phyloP scores from a whole-genome alignment of 2,113 vertebrate species.

The Lasiurus borealis region DNA sequence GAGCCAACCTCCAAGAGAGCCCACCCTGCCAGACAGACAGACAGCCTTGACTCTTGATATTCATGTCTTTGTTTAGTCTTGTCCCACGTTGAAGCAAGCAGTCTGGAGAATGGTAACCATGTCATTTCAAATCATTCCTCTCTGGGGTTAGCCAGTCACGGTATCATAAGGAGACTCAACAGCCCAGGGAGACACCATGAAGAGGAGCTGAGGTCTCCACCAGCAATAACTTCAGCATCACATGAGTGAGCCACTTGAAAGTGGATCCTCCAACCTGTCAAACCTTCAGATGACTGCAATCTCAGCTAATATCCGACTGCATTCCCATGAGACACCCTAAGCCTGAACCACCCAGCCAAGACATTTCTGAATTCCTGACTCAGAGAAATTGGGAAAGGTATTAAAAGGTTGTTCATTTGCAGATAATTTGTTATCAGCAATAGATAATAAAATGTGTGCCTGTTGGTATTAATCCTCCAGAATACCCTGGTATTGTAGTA shows the following conservation, averaged over 20 bases:
- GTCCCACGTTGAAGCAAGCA: too few relatives aligned
- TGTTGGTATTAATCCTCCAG: constrained; percentile 6
- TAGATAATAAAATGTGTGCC: not conserved
- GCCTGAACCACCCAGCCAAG: not conserved
- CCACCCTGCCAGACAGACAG: not conserved
- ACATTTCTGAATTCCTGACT: not conserved
- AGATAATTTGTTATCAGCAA: not conserved
- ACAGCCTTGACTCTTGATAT: not conserved
- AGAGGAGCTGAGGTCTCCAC: not conserved
- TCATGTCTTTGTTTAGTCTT: not conserved
- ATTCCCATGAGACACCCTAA: not conserved
- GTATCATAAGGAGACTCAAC: not conserved
- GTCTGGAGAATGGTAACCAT: not conserved
- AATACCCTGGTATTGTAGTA: not conserved
- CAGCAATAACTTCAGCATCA: not conserved
- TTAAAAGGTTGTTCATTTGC: not conserved
- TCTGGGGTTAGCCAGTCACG: too few relatives aligned
- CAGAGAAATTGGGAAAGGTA: constrained; percentile 23
- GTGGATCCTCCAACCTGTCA: not conserved
- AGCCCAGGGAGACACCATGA: not conserved
- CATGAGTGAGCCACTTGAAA: not conserved
- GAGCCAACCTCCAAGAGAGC: not conserved
- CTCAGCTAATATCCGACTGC: not conserved
- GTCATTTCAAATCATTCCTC: not conserved
- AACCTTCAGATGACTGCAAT: not conserved